Evolutionary conservation across 2,888 invertebrate species (phyloP).

Genomic region (Catocala sponsa): DNA sequence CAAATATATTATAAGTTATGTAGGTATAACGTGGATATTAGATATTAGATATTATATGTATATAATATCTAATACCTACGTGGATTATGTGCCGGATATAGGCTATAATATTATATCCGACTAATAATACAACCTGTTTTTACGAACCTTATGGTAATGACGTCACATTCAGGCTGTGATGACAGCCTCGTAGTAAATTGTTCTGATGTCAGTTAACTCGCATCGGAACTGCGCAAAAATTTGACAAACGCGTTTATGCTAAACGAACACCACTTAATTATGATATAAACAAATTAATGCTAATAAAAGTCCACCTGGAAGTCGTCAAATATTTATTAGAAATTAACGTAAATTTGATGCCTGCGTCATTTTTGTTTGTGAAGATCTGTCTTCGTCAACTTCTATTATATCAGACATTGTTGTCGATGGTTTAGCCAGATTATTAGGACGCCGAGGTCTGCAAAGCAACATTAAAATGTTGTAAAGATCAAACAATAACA

Average conservation of each 20-base stretch:
- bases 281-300: neutral
- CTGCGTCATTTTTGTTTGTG: conserved; percentile 47
- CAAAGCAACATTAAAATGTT: conserved; percentile 25
- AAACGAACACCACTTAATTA: neutral
- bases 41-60: too few relatives aligned
- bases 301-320: neutral
- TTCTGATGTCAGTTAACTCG: too few relatives aligned
- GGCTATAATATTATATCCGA: too few relatives aligned
- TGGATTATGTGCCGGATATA: too few relatives aligned
- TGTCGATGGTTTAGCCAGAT: conserved; percentile 52
- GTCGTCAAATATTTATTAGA: conserved; percentile 9
- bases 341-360: conserved; percentile 20
- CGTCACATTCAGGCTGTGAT: too few relatives aligned
- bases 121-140: too few relatives aligned
- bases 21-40: too few relatives aligned
- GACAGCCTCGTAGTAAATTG: too few relatives aligned
- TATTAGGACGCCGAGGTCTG: conserved; percentile 57
- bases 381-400: conserved; percentile 71
- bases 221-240: neutral
- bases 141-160: too few relatives aligned
- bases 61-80: too few relatives aligned
- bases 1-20: too few relatives aligned
- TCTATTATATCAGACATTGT: conserved; percentile 81
- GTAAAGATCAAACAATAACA: too few relatives aligned
- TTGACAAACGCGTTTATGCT: neutral